phyloP scores from a whole-genome alignment of 2,888 invertebrate genomes.

The Reticulitermes lucifugus region DNA sequence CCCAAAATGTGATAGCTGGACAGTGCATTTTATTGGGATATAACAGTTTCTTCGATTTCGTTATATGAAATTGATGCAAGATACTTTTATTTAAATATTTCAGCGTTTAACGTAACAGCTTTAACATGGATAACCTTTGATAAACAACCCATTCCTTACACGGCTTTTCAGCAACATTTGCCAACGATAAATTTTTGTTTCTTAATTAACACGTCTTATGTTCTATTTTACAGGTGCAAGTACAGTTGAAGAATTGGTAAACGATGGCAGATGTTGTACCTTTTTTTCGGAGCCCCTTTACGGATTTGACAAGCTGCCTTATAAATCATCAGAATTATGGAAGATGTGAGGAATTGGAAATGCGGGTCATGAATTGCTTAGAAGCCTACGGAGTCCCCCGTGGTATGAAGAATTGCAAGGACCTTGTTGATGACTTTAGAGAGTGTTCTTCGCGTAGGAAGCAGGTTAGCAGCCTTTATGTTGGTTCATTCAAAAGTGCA shows the following conservation, averaged over 20 bases:
- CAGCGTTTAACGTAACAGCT: too few species aligned
- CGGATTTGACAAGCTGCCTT: slow-evolving; percentile 76
- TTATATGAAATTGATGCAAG: too few species aligned
- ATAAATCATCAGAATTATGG: slow-evolving; percentile 75
- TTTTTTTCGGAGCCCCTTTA: slow-evolving; percentile 76
- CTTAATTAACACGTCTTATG: not conserved
- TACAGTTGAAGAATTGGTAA: not conserved
- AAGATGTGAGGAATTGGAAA: slow-evolving; percentile 75
- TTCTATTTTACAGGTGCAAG: not conserved
- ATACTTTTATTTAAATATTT: too few species aligned
- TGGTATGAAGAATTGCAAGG: slow-evolving; percentile 72
- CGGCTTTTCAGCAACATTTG: too few species aligned
- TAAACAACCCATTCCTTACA: too few species aligned
- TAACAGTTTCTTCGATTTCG: too few species aligned
- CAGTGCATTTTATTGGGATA: too few species aligned
- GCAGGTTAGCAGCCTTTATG: slow-evolving; percentile 65
- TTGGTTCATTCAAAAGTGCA: too few species aligned
- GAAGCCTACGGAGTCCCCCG: slow-evolving; percentile 83
- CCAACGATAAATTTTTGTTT: too few species aligned
- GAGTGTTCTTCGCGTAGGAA: slow-evolving; percentile 76
- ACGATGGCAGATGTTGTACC: slow-evolving; percentile 61
- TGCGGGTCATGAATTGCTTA: slow-evolving; percentile 79
- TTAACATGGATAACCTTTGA: too few species aligned
- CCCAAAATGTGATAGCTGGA: too few species aligned
- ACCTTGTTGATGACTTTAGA: slow-evolving; percentile 74